phyloP scores from a whole-genome alignment of 2,888 invertebrate species.

The Lapara coniferarum region DNA sequence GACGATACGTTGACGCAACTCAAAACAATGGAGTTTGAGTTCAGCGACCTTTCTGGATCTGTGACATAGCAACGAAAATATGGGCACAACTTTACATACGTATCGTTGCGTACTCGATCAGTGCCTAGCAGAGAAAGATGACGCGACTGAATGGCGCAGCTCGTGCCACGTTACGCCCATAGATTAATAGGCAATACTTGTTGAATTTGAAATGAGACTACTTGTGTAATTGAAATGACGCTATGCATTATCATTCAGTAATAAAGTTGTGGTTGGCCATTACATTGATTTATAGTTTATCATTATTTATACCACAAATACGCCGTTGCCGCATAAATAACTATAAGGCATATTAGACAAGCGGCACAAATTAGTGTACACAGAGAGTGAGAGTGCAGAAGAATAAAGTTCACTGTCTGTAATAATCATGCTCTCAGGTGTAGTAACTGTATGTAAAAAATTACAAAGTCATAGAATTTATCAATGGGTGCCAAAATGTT shows the following conservation, averaged over 20 bases:
- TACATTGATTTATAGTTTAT: conserved; percentile 9
- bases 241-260: conserved; percentile 52
- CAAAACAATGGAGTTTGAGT: conserved; percentile 78
- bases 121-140: conserved; percentile 49
- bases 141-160: conserved; percentile 63
- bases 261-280: conserved; percentile 13
- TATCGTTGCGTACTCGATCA: conserved; percentile 53
- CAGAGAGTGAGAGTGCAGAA: too few relatives aligned
- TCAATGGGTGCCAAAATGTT: too few relatives aligned
- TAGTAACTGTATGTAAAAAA: too few relatives aligned
- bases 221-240: conserved; percentile 70
- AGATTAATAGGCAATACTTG: conserved; percentile 67
- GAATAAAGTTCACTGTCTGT: too few relatives aligned
- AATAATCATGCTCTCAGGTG: too few relatives aligned
- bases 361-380: too few relatives aligned
- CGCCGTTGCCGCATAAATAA: neutral
- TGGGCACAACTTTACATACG: conserved; percentile 64
- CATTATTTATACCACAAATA: neutral
- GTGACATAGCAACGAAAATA: conserved; percentile 80
- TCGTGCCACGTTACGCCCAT: conserved; percentile 75
- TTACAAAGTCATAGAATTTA: too few relatives aligned
- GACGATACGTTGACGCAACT: conserved; percentile 79
- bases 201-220: conserved; percentile 75
- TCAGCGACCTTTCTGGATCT: conserved; percentile 78
- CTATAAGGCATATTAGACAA: too few relatives aligned